Evolutionary conservation across 2,113 vertebrate genomes (phyloP), one percentile per base, ranked within the genome.

Genomic region (Scartelaos histophorus): DNA sequence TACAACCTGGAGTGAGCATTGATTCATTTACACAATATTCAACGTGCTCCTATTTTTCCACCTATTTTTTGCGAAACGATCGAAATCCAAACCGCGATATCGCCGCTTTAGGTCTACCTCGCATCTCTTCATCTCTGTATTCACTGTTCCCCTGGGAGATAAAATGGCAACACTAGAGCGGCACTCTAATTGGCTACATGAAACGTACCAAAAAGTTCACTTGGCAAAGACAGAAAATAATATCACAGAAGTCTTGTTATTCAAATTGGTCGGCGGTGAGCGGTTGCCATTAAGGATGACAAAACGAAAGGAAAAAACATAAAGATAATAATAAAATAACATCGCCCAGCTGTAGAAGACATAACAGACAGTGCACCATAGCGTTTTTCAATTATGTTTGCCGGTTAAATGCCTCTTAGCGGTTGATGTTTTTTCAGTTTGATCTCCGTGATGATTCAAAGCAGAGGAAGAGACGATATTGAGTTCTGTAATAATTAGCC

Each of bases 141-240:
- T 85, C 82, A 86, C 82, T 74, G 74, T 67, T 82, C 69, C 81
- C 76, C 3, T 0, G 70, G 66, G 57, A 58, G 19, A 65, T 54
- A 66, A 53, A 68, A 21, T 24, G 64, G 79, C 79, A 80, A 79
- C 61, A 56, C 64, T 13, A 19, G 78, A 43, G 69, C 84, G 43
- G 66, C 51, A 43, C 70, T 13, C 80, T 91, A 89, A 92, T 89
- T 89, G 89, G 79, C 85, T 71, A 58, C 73, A 70, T 71, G 67
- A 83, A 82, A 84, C 80, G 76, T 83, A 86, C 82, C 75, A 78
- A 75, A 73, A 82, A 90, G 87, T 87, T 87, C 72, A 83, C 75
- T 83, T 83, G 65, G 29, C 16, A 0, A 71, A 81, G 76, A 61
- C 38, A 38, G 67, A 29, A 61, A 74, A 78, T 51, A 87, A 72